phyloP scores from a whole-genome alignment of 2,888 invertebrate genomes.

The Trisateles emortualis region DNA sequence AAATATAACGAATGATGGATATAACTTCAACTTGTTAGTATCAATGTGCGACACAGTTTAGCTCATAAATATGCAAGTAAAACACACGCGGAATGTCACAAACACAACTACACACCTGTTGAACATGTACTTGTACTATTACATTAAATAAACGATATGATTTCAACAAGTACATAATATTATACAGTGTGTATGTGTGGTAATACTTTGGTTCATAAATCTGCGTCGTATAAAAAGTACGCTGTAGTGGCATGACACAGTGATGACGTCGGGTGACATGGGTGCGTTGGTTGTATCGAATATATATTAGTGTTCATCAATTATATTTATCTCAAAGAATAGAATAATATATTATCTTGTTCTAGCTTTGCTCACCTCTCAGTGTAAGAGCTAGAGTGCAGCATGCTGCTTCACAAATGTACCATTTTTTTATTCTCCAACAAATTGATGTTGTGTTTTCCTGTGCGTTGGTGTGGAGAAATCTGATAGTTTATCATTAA shows the following conservation, averaged over 20 bases:
- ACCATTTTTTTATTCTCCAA: conserved; percentile 21
- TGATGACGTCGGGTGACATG: too few species aligned
- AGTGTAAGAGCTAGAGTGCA: too few species aligned
- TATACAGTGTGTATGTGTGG: background rate
- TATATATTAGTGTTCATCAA: too few species aligned
- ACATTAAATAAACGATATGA: background rate
- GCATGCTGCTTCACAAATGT: background rate
- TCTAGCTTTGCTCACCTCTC: too few species aligned
- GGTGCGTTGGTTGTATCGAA: too few species aligned
- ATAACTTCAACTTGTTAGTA: too few species aligned
- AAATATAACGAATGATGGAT: too few species aligned
- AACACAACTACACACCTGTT: conserved; percentile 2
- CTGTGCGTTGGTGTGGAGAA: conserved; percentile 35
- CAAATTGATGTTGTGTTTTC: conserved; percentile 33
- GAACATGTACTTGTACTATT: background rate
- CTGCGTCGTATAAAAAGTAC: background rate
- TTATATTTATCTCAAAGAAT: too few species aligned
- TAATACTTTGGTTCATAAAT: too few species aligned
- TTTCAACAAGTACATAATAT: conserved; percentile 14
- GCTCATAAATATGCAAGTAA: conserved; percentile 12
- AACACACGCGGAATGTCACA: conserved; percentile 8
- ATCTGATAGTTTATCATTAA: conserved; percentile 54
- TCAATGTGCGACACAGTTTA: background rate
- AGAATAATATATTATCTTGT: too few species aligned
- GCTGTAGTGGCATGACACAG: too few species aligned